Conservation (phyloP, 2,113 vertebrate genomes). For the Oryzias javanicus region DNA sequence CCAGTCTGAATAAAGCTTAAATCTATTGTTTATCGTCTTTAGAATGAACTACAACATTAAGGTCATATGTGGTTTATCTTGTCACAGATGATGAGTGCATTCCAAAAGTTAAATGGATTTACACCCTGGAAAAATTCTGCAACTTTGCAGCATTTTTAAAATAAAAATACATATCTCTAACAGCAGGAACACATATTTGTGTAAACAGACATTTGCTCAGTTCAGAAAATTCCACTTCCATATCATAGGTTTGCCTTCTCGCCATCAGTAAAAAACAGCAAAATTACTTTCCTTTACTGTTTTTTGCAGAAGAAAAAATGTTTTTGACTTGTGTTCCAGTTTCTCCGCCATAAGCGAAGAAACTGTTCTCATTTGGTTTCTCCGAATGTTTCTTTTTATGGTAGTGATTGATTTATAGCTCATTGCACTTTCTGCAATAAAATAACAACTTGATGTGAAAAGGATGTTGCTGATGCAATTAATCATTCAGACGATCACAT, state of each 20-base stretch:
- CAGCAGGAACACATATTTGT: no score
- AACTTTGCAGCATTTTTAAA: no score
- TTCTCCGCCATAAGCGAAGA: background rate
- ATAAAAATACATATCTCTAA: no score
- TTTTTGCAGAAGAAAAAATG: constrained; percentile 3
- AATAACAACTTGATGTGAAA: constrained; percentile 1
- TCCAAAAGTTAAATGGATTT: no score
- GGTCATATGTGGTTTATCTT: no score
- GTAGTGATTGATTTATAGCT: constrained; percentile 9
- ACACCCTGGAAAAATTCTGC: no score
- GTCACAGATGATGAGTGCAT: no score
- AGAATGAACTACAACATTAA: no score
- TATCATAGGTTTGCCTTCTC: background rate
- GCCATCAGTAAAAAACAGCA: constrained; percentile 22
- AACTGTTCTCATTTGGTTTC: constrained; percentile 6
- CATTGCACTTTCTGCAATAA: constrained; percentile 12
- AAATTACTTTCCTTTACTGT: constrained; percentile 13
- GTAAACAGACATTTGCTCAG: no score
- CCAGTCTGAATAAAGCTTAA: no score
- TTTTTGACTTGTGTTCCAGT: background rate
- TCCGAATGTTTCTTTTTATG: constrained; percentile 11
- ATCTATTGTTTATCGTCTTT: no score
- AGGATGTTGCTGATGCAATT: constrained; percentile 2
- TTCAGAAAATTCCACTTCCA: no score
- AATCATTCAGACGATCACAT: constrained; percentile 16